A percentile compares a stretch with the other conserved stretches of the same genome.
Evolutionary conservation across 2,888 invertebrate species (phyloP).

Genomic region (Ferrisia virgata): DNA sequence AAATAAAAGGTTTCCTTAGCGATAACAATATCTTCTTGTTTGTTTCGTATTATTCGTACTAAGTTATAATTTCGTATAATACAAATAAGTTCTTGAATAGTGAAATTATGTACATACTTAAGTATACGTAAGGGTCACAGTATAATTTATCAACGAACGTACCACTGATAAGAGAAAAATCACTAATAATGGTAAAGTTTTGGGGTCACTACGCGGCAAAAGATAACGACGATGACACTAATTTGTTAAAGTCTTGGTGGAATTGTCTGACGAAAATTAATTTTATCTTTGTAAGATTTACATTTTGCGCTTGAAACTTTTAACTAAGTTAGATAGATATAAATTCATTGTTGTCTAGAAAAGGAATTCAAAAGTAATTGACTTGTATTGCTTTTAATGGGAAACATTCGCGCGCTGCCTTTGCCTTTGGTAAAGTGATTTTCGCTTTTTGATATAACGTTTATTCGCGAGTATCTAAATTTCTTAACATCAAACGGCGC

Average conservation of each 20-base stretch:
- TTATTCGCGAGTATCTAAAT: not conserved
- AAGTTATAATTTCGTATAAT: too few species aligned
- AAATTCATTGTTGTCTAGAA: not conserved
- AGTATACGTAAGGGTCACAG: not conserved
- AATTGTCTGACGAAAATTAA: not conserved
- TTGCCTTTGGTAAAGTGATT: not conserved
- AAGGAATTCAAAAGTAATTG: not conserved
- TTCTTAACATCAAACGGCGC: not conserved
- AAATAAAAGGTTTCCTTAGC: not conserved
- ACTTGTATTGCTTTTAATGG: conserved; percentile 16
- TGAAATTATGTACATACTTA: too few species aligned
- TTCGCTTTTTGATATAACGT: not conserved
- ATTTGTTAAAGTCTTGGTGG: conserved; percentile 16
- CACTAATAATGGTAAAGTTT: conserved; percentile 13
- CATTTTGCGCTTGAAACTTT: conserved; percentile 10
- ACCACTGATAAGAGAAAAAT: conserved; percentile 14
- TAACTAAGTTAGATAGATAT: conserved; percentile 2
- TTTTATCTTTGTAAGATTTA: conserved; percentile 21
- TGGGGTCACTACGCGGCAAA: not conserved
- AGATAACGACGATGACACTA: conserved; percentile 25
- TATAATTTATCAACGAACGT: not conserved
- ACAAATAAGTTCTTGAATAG: too few species aligned
- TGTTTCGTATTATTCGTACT: not conserved
- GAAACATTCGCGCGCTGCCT: not conserved
- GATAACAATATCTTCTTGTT: not conserved